These are phyloP conservation scores for Pavo muticus DNA, from an alignment of 2,113 vertebrate species.

Conservation along the genomic window DNA sequence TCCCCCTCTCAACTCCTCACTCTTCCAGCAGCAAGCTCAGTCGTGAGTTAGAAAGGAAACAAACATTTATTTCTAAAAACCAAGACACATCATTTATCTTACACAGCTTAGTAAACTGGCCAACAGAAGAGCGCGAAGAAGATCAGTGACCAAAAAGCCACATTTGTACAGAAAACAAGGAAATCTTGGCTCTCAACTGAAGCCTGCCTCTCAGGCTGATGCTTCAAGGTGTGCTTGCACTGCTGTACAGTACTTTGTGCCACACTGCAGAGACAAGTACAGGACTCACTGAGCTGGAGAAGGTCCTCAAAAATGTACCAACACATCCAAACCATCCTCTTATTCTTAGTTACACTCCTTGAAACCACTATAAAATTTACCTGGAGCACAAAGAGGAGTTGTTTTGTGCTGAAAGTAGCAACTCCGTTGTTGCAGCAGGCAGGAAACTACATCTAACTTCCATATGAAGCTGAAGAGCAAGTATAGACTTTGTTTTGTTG, in stretches of 20 bases:
- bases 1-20: not conserved
- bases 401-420: not conserved
- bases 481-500: too few relatives aligned
- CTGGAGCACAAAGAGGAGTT: not conserved
- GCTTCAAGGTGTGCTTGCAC: not conserved
- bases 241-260: not conserved
- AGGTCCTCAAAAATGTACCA: not conserved
- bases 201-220: not conserved
- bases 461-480: not conserved
- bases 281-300: not conserved
- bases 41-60: not conserved
- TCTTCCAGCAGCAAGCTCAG: not conserved
- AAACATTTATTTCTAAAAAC: not conserved
- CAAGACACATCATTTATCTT: not conserved
- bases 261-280: not conserved
- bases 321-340: not conserved
- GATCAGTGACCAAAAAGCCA: fast-evolving
- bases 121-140: not conserved
- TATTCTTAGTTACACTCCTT: not conserved
- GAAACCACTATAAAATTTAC: not conserved
- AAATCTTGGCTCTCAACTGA: not conserved
- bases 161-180: not conserved
- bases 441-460: not conserved
- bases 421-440: not conserved
- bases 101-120: not conserved